These are phyloP conservation scores for Kobus ellipsiprymnus DNA, from an alignment of 2,113 vertebrate genomes.

Conservation along the genomic window DNA sequence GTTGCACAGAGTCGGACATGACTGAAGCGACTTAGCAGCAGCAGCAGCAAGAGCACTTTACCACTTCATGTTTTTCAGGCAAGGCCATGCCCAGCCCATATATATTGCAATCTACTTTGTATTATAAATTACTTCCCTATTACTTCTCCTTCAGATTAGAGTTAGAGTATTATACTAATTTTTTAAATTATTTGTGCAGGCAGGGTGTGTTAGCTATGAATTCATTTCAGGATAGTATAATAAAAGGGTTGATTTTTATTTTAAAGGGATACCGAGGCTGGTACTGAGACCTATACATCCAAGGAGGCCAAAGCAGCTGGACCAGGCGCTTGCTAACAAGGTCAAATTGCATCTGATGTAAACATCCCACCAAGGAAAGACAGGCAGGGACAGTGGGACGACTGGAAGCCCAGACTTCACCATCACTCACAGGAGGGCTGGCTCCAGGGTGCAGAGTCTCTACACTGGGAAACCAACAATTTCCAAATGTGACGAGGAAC, in stretches of 20 bases:
- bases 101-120: neutral
- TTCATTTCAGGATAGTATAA: neutral
- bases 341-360: neutral
- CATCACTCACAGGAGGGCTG: accelerated
- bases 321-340: neutral
- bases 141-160: neutral
- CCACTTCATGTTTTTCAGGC: neutral
- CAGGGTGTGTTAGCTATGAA: neutral
- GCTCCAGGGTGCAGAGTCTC: neutral
- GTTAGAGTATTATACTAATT: neutral
- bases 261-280: neutral
- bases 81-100: neutral
- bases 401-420: neutral
- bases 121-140: neutral
- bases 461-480: neutral
- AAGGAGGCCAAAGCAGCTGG: neutral
- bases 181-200: neutral
- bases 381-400: neutral
- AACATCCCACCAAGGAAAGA: neutral
- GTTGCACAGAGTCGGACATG: no score
- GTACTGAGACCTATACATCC: neutral
- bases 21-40: no score
- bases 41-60: neutral
- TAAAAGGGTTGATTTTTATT: neutral
- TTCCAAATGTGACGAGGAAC: accelerated